phyloP scores from a whole-genome alignment of 1,140 invertebrate genomes.

The Saccostrea glomerata region DNA sequence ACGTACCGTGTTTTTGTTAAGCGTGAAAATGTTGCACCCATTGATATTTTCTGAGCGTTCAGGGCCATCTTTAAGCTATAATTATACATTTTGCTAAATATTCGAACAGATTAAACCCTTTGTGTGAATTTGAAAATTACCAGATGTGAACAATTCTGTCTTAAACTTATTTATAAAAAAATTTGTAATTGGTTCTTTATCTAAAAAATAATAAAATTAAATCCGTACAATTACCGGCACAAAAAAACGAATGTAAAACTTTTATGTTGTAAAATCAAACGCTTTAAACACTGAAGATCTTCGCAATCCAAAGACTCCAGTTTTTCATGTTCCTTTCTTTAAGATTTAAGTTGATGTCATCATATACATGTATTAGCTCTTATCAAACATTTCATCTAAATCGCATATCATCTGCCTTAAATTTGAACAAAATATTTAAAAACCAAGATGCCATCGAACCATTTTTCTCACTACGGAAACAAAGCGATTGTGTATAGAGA shows the following conservation, averaged over 20 bases:
- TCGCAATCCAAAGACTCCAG: neutral
- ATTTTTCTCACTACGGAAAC: neutral
- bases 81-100: neutral
- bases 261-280: constrained; percentile 15
- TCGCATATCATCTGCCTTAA: constrained; percentile 8
- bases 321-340: constrained; percentile 16
- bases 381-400: constrained; percentile 28
- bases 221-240: neutral
- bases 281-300: neutral
- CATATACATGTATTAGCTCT: neutral
- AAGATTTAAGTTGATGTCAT: neutral
- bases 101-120: neutral
- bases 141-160: constrained; percentile 6
- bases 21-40: no score
- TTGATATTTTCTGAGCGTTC: neutral
- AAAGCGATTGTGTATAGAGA: neutral
- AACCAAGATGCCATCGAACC: neutral
- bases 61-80: neutral
- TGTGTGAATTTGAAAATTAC: neutral
- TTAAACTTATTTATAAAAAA: neutral
- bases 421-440: constrained; percentile 8
- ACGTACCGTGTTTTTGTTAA: no score
- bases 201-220: neutral
- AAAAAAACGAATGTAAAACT: neutral
- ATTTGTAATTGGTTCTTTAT: neutral